These are phyloP conservation scores for Empidonax alnorum DNA, from an alignment of 2,113 vertebrate genomes.

Conservation along the genomic window DNA sequence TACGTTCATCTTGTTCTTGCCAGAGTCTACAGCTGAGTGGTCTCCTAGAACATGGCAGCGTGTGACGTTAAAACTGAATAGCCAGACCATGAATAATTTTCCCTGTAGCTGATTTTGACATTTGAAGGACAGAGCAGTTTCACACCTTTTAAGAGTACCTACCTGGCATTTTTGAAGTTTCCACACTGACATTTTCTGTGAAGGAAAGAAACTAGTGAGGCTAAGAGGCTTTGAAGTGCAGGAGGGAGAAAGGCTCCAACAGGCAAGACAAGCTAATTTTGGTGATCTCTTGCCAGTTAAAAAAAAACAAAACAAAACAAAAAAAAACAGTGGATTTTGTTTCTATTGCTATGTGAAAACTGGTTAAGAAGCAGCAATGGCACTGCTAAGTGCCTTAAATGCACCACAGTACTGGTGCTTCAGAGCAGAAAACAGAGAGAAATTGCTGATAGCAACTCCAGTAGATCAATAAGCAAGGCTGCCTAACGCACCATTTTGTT, in stretches of 20 bases:
- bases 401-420: not conserved
- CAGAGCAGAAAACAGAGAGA: not conserved
- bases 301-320: not conserved
- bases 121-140: slow-evolving; percentile 11
- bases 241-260: not conserved
- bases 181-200: slow-evolving; percentile 17
- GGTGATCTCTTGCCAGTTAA: not conserved
- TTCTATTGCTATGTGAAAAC: not conserved
- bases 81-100: not conserved
- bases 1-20: not conserved
- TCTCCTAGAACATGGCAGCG: not conserved
- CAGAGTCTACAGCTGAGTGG: not conserved
- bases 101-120: not conserved
- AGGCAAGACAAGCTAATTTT: not conserved
- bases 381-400: not conserved
- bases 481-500: not conserved
- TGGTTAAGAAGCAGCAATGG: not conserved
- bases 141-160: not conserved
- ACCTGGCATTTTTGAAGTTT: slow-evolving; percentile 8
- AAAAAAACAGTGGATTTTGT: not conserved
- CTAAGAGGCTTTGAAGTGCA: not conserved
- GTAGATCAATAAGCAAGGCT: not conserved
- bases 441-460: not conserved
- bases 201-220: not conserved
- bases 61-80: not conserved